A percentile compares a stretch with the other conserved stretches of the same genome.
Evolutionary conservation across 2,888 invertebrate species (phyloP).

Genomic region (Meliscaeva auricollis): DNA sequence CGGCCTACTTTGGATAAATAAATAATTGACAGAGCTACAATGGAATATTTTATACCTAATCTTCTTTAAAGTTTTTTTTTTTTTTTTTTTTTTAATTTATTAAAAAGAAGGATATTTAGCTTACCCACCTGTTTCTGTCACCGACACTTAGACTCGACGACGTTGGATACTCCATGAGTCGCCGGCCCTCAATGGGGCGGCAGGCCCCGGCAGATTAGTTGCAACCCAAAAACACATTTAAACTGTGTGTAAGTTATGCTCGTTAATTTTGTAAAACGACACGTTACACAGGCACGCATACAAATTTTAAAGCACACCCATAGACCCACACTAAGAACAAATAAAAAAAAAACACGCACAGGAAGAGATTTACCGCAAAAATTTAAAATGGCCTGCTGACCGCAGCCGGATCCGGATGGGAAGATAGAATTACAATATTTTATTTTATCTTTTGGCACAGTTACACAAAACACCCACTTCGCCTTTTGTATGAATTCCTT

Average conservation of each 20-base stretch:
- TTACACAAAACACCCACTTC: constrained; percentile 31
- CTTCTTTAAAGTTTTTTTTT: constrained; percentile 8
- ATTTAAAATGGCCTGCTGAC: constrained; percentile 25
- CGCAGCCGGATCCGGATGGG: constrained; percentile 14
- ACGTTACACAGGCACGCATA: constrained; percentile 23
- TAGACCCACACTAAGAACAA: constrained; percentile 11
- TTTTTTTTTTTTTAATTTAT: background rate
- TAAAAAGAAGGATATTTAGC: constrained; percentile 47
- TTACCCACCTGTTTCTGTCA: constrained; percentile 80
- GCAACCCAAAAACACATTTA: constrained; percentile 84
- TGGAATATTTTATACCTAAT: background rate
- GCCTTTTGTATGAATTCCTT: constrained; percentile 1
- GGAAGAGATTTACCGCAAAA: constrained; percentile 17
- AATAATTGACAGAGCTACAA: constrained; percentile 40
- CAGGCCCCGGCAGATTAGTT: constrained; percentile 82
- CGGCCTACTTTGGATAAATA: constrained; percentile 56
- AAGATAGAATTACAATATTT: constrained; percentile 4
- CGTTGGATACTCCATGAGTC: constrained; percentile 84
- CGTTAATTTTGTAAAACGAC: constrained; percentile 58
- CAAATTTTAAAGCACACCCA: constrained; percentile 22
- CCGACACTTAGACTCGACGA: constrained; percentile 80
- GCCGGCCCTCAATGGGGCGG: constrained; percentile 84
- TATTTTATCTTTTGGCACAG: constrained; percentile 34
- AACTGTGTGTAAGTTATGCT: constrained; percentile 78
- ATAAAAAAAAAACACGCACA: constrained; percentile 7